Evolutionary conservation across 2,888 invertebrate species (phyloP).

Genomic region (Latheticus oryzae): DNA sequence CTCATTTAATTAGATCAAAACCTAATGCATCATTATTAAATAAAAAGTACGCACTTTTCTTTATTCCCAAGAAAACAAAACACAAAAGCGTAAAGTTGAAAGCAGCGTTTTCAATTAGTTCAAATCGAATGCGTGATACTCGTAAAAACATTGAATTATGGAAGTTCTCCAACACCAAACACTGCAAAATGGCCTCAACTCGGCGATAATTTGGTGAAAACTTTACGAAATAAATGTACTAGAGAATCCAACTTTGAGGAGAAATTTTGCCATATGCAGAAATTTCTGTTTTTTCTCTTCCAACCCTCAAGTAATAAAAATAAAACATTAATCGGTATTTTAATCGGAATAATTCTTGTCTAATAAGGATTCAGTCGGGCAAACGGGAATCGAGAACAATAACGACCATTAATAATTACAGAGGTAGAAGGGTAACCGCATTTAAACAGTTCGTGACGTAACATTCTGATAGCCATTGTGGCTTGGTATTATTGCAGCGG

Average conservation of each 20-base stretch:
- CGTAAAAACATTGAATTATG: constrained; percentile 34
- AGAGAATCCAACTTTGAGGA: constrained; percentile 27
- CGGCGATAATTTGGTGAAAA: constrained; percentile 30
- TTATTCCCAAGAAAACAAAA: neutral
- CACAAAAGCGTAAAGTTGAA: neutral
- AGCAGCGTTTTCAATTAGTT: constrained; percentile 27
- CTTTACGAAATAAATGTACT: constrained; percentile 33
- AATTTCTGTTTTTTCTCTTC: constrained; percentile 13
- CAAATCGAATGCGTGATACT: constrained; percentile 31
- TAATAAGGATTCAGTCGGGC: constrained; percentile 43
- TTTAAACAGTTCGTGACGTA: constrained; percentile 48
- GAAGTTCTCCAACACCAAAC: constrained; percentile 33
- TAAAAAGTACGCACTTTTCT: constrained; percentile 2
- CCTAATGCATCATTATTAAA: neutral
- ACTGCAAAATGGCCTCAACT: constrained; percentile 28
- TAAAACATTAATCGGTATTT: constrained; percentile 10
- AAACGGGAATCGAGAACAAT: constrained; percentile 43
- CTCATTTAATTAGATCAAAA: neutral
- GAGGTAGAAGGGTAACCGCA: constrained; percentile 43
- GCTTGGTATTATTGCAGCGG: constrained; percentile 41
- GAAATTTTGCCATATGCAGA: constrained; percentile 30
- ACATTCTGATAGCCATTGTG: constrained; percentile 44
- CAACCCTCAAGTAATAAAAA: neutral
- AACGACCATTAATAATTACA: constrained; percentile 48
- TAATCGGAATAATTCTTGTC: constrained; percentile 43